Evolutionary conservation across 2,888 invertebrate genomes (phyloP).

Genomic region (Blastobasis lacticolella): DNA sequence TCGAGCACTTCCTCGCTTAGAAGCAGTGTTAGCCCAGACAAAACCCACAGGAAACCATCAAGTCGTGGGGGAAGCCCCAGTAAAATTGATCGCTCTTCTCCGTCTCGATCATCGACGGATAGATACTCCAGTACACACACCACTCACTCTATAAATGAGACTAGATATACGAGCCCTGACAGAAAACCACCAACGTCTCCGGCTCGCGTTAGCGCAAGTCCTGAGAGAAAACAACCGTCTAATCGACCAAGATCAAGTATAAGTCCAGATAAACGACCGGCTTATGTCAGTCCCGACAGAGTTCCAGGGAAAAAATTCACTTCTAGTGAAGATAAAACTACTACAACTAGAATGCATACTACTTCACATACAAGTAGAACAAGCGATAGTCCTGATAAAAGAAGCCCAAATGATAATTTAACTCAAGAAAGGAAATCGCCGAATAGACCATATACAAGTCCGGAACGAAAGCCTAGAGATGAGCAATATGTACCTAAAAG

Average conservation of each 20-base stretch:
- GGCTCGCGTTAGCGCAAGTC: constrained; percentile 34
- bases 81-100: constrained; percentile 46
- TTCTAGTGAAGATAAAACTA: constrained; percentile 4
- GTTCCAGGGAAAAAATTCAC: constrained; percentile 12
- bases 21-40: constrained; percentile 70
- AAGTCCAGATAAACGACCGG: constrained; percentile 42
- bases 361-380: too few relatives aligned
- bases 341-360: too few relatives aligned
- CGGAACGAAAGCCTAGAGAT: constrained; percentile 18
- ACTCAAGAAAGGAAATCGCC: constrained; percentile 1
- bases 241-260: constrained; percentile 31
- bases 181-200: constrained; percentile 39
- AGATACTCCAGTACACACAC: constrained; percentile 41
- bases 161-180: constrained; percentile 34
- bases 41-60: constrained; percentile 39
- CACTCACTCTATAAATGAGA: constrained; percentile 36
- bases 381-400: background rate
- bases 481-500: too few relatives aligned
- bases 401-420: constrained; percentile 4
- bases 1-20: constrained; percentile 70
- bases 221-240: constrained; percentile 39
- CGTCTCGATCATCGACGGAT: constrained; percentile 39
- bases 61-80: constrained; percentile 51
- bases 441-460: constrained; percentile 13
- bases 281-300: constrained; percentile 30